Percentiles rank a stretch among this genome's conserved stretches.
These are phyloP conservation scores for Acrobasis suavella DNA, from an alignment of 2,888 invertebrate species.

Conservation along the genomic window DNA sequence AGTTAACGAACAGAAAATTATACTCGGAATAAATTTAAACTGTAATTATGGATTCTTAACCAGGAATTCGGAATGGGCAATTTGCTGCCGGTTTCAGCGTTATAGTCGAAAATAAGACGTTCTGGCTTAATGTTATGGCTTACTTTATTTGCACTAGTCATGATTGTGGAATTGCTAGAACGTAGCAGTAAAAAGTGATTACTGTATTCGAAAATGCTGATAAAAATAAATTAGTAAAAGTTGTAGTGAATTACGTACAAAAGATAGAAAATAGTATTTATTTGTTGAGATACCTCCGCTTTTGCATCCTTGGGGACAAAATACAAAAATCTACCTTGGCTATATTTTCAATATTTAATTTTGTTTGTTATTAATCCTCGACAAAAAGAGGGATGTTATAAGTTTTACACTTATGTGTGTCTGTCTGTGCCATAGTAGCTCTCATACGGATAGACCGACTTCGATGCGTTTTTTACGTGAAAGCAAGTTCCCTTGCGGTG, in stretches of 20 bases:
- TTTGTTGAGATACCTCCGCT: no score
- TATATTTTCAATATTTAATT: no score
- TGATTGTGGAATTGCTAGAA: constrained; percentile 13
- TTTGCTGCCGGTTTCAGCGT: constrained; percentile 42
- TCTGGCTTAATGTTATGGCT: constrained; percentile 38
- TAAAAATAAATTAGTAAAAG: neutral
- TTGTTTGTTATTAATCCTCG: no score
- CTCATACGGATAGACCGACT: no score
- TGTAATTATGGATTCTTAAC: constrained; percentile 49
- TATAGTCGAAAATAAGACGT: constrained; percentile 48
- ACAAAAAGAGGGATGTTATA: no score
- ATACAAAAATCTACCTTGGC: no score
- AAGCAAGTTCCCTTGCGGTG: no score
- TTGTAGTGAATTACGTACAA: neutral
- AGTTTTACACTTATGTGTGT: no score
- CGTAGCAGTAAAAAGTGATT: constrained; percentile 8
- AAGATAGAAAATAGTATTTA: no score
- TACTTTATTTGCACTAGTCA: constrained; percentile 17
- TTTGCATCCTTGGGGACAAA: no score
- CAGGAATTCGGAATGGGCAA: constrained; percentile 46
- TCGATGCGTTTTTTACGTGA: no score
- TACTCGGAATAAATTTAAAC: constrained; percentile 44
- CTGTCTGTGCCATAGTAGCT: no score
- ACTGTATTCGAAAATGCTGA: neutral
- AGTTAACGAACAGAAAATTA: constrained; percentile 42